Conservation (phyloP, 2,113 vertebrate genomes). For the Trematomus loennbergii region DNA sequence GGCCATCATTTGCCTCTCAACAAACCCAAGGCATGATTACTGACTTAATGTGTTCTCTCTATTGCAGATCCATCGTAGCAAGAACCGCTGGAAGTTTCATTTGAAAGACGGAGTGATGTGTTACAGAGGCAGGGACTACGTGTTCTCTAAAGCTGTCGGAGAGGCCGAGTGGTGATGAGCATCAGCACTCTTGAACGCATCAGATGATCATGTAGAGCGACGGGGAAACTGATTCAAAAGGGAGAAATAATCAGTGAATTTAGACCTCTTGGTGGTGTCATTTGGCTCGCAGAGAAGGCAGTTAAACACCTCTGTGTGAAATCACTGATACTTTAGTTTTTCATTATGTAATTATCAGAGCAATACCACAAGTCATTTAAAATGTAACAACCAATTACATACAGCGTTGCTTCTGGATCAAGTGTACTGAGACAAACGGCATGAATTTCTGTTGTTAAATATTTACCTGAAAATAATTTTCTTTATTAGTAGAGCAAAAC, state of each 20-base stretch:
- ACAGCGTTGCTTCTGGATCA: slow-evolving; percentile 4
- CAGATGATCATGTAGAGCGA: slow-evolving; percentile 23
- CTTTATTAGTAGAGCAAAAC: slow-evolving; percentile 21
- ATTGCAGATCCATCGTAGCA: slow-evolving; percentile 94
- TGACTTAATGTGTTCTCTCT: neutral
- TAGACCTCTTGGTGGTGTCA: slow-evolving; percentile 26
- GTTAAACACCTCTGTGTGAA: slow-evolving; percentile 23
- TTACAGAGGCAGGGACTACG: slow-evolving; percentile 92
- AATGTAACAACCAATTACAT: slow-evolving; percentile 4
- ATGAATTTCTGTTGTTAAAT: slow-evolving; percentile 55
- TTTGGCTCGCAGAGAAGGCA: slow-evolving; percentile 21
- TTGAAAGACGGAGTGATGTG: slow-evolving; percentile 96
- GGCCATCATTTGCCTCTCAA: neutral
- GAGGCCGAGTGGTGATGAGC: slow-evolving; percentile 95
- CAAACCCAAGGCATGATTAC: neutral
- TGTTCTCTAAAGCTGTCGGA: slow-evolving; percentile 95
- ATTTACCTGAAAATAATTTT: slow-evolving; percentile 26
- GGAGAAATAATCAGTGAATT: slow-evolving; percentile 17
- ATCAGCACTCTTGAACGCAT: slow-evolving; percentile 23
- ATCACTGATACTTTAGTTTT: slow-evolving; percentile 12
- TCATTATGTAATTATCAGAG: slow-evolving; percentile 37
- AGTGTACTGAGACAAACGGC: slow-evolving; percentile 39
- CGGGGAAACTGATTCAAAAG: slow-evolving; percentile 28
- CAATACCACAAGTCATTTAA: slow-evolving; percentile 33
- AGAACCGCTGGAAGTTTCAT: slow-evolving; percentile 98